A percentile compares a stretch with the other conserved stretches of the same genome.
Evolutionary conservation across 2,888 invertebrate species (phyloP).

Genomic region (Girardia tigrina): DNA sequence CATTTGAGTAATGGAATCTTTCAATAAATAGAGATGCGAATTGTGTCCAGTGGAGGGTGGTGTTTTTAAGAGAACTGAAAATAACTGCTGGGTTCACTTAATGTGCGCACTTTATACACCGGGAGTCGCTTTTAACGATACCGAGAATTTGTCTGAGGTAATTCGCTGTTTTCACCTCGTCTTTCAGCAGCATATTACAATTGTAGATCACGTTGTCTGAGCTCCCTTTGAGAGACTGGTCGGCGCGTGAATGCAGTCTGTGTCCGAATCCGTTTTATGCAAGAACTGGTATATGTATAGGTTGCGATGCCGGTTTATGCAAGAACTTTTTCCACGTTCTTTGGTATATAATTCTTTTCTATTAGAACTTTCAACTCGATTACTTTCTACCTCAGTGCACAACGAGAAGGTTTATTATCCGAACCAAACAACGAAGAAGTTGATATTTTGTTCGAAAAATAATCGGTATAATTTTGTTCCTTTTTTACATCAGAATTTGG

Average conservation of each 20-base stretch:
- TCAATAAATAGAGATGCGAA: constrained; percentile 59
- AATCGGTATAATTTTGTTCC: background rate
- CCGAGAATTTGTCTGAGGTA: constrained; percentile 41
- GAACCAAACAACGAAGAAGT: constrained; percentile 24
- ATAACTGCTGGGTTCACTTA: constrained; percentile 84
- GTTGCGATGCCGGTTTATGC: constrained; percentile 96
- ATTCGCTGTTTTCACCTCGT: background rate
- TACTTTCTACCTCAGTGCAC: background rate
- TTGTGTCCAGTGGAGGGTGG: constrained; percentile 82
- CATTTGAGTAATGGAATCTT: too few relatives aligned
- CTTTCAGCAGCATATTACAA: background rate
- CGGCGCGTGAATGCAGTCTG: constrained; percentile 61
- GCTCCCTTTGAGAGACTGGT: constrained; percentile 30
- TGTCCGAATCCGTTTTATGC: constrained; percentile 75
- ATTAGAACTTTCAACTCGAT: background rate
- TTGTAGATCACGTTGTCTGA: constrained; percentile 35
- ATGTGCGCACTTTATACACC: constrained; percentile 93
- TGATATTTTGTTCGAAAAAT: background rate
- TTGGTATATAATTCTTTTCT: too few relatives aligned
- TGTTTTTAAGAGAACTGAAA: constrained; percentile 85
- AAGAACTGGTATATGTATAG: constrained; percentile 81
- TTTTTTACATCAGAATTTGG: constrained; percentile 47
- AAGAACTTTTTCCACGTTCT: constrained; percentile 91
- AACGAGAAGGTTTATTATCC: constrained; percentile 30
- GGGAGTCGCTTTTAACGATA: constrained; percentile 87